These are phyloP conservation scores for Mugil cephalus DNA, from an alignment of 2,113 vertebrate genomes.

Conservation along the genomic window DNA sequence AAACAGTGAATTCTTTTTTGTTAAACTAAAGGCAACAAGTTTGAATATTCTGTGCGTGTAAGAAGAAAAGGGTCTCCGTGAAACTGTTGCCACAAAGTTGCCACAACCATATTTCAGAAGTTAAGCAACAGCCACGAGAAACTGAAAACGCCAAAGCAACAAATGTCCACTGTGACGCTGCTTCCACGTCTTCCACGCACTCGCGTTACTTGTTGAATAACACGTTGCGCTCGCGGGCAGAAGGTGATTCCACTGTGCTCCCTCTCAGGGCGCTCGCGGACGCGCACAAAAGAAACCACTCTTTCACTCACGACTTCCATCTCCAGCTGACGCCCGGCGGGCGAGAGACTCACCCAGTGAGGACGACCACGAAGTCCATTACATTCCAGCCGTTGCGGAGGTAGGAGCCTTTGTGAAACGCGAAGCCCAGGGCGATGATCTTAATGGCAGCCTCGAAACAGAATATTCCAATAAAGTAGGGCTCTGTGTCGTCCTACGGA, in stretches of 20 bases:
- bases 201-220: conserved; percentile 52
- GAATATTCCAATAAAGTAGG: conserved; percentile 99
- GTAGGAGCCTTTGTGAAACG: conserved; percentile 98
- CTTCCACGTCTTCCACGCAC: not conserved
- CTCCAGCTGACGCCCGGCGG: conserved; percentile 74
- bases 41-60: too few species aligned
- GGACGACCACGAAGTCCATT: conserved; percentile 99
- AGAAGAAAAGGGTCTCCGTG: not conserved
- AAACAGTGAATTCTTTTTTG: too few species aligned
- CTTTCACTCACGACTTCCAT: conserved; percentile 85
- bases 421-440: conserved; percentile 97
- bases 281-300: conserved; percentile 61
- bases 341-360: conserved; percentile 91
- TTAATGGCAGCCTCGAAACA: conserved; percentile 99
- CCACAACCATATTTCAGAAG: not conserved
- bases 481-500: conserved; percentile 95
- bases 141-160: conserved; percentile 9
- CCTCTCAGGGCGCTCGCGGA: conserved; percentile 40
- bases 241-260: conserved; percentile 26
- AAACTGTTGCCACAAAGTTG: conserved; percentile 6
- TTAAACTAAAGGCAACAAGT: too few species aligned
- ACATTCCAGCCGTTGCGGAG: conserved; percentile 98
- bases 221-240: conserved; percentile 11
- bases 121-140: too few species aligned
- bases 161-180: not conserved